Conservation (phyloP, 2,113 vertebrate species). For the Laticauda laticaudata region DNA sequence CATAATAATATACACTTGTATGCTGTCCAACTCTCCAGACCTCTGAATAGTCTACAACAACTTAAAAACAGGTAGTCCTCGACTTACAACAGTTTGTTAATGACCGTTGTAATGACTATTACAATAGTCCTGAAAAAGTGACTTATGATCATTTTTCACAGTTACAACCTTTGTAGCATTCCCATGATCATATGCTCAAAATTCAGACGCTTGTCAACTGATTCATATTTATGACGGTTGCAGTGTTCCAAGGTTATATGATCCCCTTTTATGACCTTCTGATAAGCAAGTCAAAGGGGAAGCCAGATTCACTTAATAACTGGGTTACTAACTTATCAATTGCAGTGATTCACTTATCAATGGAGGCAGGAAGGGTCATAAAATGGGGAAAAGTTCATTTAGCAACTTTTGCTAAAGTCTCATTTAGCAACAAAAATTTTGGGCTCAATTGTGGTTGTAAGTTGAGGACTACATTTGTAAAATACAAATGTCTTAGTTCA, state of each 20-base stretch:
- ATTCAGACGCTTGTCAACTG: not conserved
- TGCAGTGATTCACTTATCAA: not conserved
- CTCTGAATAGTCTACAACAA: not conserved
- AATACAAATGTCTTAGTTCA: not conserved
- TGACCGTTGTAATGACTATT: too few relatives aligned
- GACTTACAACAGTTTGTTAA: not conserved
- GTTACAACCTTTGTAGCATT: not conserved
- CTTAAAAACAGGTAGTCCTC: not conserved
- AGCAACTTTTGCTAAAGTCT: not conserved
- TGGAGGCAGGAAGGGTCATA: fast-evolving
- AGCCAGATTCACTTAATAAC: not conserved
- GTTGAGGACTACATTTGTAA: not conserved
- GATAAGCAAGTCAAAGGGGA: not conserved
- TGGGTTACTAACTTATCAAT: not conserved
- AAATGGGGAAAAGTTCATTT: not conserved
- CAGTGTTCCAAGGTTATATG: not conserved
- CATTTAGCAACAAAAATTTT: not conserved
- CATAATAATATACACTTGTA: not conserved
- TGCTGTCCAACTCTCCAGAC: not conserved
- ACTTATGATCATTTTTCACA: not conserved
- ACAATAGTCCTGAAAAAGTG: not conserved
- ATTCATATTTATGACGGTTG: not conserved
- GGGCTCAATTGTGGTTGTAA: not conserved
- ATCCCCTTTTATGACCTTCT: not conserved
- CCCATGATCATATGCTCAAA: not conserved